These are phyloP conservation scores for Drosophila watanabei DNA, from an alignment of 1,140 invertebrate species.

Conservation along the genomic window DNA sequence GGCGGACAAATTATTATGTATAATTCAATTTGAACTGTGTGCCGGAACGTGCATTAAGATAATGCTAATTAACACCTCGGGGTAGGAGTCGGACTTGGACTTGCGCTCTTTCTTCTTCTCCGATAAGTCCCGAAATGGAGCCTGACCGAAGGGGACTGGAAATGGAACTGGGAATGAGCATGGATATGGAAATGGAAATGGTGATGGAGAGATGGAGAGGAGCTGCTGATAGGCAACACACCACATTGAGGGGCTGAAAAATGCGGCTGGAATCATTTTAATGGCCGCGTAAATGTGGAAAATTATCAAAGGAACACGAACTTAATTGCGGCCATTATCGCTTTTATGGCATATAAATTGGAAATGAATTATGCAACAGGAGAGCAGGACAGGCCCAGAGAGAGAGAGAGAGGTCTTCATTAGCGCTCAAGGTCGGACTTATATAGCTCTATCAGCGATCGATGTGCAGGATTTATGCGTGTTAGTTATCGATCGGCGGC, in stretches of 20 bases:
- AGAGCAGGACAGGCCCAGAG: background rate
- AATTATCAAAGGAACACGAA: constrained; percentile 83
- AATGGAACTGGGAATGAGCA: background rate
- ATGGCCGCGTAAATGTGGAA: constrained; percentile 81
- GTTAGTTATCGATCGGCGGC: constrained; percentile 28
- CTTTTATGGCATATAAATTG: constrained; percentile 80
- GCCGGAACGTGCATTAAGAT: constrained; percentile 83
- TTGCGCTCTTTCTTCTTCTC: constrained; percentile 31
- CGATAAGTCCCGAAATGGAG: constrained; percentile 43
- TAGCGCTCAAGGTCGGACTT: constrained; percentile 52
- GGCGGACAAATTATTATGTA: constrained; percentile 82
- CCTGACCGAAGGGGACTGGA: background rate
- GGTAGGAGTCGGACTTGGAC: constrained; percentile 15
- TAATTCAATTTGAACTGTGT: constrained; percentile 84
- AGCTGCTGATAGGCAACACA: constrained; percentile 50
- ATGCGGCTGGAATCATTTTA: constrained; percentile 78
- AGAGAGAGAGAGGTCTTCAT: constrained; percentile 59
- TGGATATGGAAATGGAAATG: constrained; percentile 30
- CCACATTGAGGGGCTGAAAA: constrained; percentile 50
- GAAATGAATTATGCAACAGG: constrained; percentile 80
- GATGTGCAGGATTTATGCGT: constrained; percentile 29
- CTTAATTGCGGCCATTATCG: constrained; percentile 82
- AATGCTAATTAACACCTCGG: constrained; percentile 80
- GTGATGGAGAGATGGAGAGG: constrained; percentile 68
- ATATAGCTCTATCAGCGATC: constrained; percentile 7